These are phyloP conservation scores for Oithona nana DNA, from an alignment of 2,888 invertebrate species.

Conservation along the genomic window DNA sequence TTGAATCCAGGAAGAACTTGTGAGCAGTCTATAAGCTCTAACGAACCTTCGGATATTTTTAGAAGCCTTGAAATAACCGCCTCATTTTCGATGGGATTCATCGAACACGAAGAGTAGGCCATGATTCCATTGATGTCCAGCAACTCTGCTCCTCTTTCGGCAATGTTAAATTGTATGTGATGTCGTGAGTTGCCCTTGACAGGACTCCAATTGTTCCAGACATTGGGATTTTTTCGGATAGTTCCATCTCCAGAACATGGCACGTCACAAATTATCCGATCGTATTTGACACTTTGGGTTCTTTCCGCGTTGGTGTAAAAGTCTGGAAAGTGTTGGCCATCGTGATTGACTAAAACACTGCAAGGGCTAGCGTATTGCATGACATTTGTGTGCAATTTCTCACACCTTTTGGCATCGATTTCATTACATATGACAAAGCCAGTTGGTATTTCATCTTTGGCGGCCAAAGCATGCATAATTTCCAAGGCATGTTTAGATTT, in stretches of 20 bases:
- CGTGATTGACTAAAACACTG: background rate
- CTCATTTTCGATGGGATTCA: slow-evolving; percentile 15
- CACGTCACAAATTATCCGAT: slow-evolving; percentile 15
- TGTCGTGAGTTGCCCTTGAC: background rate
- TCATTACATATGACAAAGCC: slow-evolving; percentile 6
- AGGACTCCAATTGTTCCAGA: slow-evolving; percentile 13
- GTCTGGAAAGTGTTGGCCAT: slow-evolving; percentile 4
- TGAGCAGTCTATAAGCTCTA: background rate
- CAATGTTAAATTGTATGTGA: slow-evolving; percentile 2
- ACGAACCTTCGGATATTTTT: background rate
- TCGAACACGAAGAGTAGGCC: slow-evolving; percentile 9
- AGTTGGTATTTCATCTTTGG: background rate
- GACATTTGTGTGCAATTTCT: background rate
- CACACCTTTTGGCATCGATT: background rate
- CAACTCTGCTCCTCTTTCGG: background rate
- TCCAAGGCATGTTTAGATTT: slow-evolving; percentile 9
- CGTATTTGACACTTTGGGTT: background rate
- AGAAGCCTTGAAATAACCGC: slow-evolving; percentile 7
- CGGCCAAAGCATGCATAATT: background rate
- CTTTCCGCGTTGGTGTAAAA: background rate
- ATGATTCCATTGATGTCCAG: slow-evolving; percentile 2
- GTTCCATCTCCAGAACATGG: slow-evolving; percentile 17
- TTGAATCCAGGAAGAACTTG: background rate
- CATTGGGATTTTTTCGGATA: slow-evolving; percentile 13
- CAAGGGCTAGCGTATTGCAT: background rate